Evolutionary conservation across 2,113 vertebrate genomes (phyloP).

Genomic region (Crotalus horridus): DNA sequence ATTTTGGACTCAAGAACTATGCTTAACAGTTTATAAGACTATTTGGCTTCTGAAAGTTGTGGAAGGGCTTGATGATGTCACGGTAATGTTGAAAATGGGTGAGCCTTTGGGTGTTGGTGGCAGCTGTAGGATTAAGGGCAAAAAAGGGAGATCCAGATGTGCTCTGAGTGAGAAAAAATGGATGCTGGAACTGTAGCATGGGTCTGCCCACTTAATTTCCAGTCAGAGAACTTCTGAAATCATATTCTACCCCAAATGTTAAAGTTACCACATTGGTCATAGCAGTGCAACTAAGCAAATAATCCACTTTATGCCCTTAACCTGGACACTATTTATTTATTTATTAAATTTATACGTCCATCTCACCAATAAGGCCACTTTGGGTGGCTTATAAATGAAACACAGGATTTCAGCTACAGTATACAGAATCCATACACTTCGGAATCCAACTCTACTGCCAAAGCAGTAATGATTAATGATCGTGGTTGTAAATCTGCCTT

Average conservation of each 20-base stretch:
- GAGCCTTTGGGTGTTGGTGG: neutral
- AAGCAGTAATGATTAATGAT: neutral
- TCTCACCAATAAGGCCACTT: neutral
- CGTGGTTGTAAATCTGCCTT: neutral
- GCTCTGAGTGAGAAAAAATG: neutral
- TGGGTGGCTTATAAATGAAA: neutral
- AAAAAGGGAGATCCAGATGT: neutral
- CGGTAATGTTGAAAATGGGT: neutral
- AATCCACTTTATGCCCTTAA: no score
- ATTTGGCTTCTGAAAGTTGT: neutral
- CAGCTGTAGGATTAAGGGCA: neutral
- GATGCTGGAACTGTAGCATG: neutral
- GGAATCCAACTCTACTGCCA: neutral
- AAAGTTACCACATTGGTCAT: neutral
- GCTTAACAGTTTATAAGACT: neutral
- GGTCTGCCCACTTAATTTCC: neutral
- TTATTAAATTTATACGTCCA: neutral
- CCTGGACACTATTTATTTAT: neutral
- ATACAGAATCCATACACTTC: neutral
- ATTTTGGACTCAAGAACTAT: neutral
- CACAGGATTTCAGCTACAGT: neutral
- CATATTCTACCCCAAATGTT: neutral
- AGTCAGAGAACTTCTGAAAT: neutral
- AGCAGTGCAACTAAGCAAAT: neutral
- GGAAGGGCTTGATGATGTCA: neutral